Conservation (phyloP, 1,140 invertebrate genomes). For the Ostrea edulis region DNA sequence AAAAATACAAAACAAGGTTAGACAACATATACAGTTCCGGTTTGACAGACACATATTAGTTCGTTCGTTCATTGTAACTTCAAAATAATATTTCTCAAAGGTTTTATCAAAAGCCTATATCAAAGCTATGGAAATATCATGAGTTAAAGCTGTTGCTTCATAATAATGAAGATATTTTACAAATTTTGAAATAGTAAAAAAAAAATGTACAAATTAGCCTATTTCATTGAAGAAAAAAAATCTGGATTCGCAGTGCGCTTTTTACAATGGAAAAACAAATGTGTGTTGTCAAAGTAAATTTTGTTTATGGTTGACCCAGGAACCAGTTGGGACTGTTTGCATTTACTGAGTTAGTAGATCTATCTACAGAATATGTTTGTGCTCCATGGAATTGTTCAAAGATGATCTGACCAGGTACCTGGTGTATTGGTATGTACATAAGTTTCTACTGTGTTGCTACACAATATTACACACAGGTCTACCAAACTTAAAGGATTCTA, state of each 20-base stretch:
- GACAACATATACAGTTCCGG: background rate
- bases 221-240: background rate
- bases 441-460: too few relatives aligned
- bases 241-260: background rate
- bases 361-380: too few relatives aligned
- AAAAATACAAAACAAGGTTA: background rate
- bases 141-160: background rate
- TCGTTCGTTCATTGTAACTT: background rate
- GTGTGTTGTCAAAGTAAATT: background rate
- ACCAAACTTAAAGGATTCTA: too few relatives aligned
- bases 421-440: too few relatives aligned
- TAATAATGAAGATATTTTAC: background rate
- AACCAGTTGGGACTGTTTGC: background rate
- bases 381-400: too few relatives aligned
- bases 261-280: background rate
- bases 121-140: background rate
- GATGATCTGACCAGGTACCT: too few relatives aligned
- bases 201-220: background rate
- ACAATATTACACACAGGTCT: too few relatives aligned
- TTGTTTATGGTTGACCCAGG: constrained; percentile 30
- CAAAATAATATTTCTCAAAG: background rate
- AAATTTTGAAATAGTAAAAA: background rate
- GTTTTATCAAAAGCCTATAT: background rate
- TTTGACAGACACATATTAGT: background rate
- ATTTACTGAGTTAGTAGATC: background rate